phyloP scores from a whole-genome alignment of 2,113 vertebrate genomes.

The Anolis carolinensis region DNA sequence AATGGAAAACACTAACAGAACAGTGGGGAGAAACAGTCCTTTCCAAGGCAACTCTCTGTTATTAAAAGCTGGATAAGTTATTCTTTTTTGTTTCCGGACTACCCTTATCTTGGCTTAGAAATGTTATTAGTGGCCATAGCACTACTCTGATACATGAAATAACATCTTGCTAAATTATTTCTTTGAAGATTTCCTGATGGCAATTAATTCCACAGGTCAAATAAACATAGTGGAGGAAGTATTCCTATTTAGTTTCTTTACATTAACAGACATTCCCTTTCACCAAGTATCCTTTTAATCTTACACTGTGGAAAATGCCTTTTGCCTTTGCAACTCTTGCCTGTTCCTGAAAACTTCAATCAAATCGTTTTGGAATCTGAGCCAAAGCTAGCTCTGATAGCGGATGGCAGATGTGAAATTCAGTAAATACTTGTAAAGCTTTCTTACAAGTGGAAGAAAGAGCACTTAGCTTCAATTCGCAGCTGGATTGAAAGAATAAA shows the following conservation, averaged over 20 bases:
- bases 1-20: neutral
- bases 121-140: neutral
- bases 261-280: slow-evolving; percentile 22
- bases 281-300: slow-evolving; percentile 17
- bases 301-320: neutral
- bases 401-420: slow-evolving; percentile 37
- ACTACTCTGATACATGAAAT: slow-evolving; percentile 13
- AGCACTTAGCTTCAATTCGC: slow-evolving; percentile 6
- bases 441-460: slow-evolving; percentile 26
- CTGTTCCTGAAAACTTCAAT: slow-evolving; percentile 39
- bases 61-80: slow-evolving; percentile 29
- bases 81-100: slow-evolving; percentile 1
- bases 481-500: slow-evolving; percentile 24
- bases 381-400: slow-evolving; percentile 24
- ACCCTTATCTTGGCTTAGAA: slow-evolving; percentile 22
- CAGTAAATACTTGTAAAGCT: slow-evolving; percentile 6
- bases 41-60: neutral
- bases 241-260: slow-evolving; percentile 24
- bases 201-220: slow-evolving; percentile 36
- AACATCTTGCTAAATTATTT: slow-evolving; percentile 30
- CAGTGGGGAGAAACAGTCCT: neutral
- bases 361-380: slow-evolving; percentile 1
- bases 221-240: slow-evolving; percentile 22
- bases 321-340: slow-evolving; percentile 20
- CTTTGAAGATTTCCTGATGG: slow-evolving; percentile 40